Conservation (phyloP, 2,888 invertebrate genomes). For the Polydrusus tereticollis region DNA sequence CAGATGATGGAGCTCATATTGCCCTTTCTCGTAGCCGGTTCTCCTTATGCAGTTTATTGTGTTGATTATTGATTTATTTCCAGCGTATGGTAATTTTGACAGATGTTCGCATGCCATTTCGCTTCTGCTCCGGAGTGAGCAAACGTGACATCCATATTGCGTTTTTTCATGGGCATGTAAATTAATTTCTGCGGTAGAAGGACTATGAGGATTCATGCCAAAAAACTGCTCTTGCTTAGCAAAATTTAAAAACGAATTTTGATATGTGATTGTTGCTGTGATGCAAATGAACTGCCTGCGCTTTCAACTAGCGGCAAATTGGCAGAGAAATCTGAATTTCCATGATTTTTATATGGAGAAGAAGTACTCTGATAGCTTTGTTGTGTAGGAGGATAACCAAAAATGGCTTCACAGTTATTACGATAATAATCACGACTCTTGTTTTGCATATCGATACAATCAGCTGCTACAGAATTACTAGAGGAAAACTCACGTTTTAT, state of each 20-base stretch:
- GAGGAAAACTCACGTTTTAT: constrained; percentile 71
- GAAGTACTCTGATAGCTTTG: constrained; percentile 78
- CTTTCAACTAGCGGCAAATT: constrained; percentile 62
- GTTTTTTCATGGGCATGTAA: constrained; percentile 11
- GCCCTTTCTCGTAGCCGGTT: no score
- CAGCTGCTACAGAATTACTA: constrained; percentile 74
- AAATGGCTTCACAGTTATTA: constrained; percentile 71
- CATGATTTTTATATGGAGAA: constrained; percentile 74
- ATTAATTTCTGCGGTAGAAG: constrained; percentile 1
- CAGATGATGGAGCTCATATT: no score
- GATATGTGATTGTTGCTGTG: constrained; percentile 46
- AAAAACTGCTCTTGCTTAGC: constrained; percentile 61
- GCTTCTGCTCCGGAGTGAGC: no score
- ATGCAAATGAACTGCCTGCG: constrained; percentile 68
- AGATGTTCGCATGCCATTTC: no score
- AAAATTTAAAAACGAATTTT: constrained; percentile 18
- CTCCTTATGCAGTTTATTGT: no score
- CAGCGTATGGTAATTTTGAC: no score
- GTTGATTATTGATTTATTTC: no score
- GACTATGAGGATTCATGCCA: constrained; percentile 66
- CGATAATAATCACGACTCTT: constrained; percentile 72
- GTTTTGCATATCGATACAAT: constrained; percentile 78
- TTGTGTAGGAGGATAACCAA: constrained; percentile 76
- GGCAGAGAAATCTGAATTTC: constrained; percentile 71
- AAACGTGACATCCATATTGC: no score